A percentile compares a stretch with the other conserved stretches of the same genome.
Conservation (phyloP, 2,113 vertebrate species). For the Actenoides lindsayi region DNA sequence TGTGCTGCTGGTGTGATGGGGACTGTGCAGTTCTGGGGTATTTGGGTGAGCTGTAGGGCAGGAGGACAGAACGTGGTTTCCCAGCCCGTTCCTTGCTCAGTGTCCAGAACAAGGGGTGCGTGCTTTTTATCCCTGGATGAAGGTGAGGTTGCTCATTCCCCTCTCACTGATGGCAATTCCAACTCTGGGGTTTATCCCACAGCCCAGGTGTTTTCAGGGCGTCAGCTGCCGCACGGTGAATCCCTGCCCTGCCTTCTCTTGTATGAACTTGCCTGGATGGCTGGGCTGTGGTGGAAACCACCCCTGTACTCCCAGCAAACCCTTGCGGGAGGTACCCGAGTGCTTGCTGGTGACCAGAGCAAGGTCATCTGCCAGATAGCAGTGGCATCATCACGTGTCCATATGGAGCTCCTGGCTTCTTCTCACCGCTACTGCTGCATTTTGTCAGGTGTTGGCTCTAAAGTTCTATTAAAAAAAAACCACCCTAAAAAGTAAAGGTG, state of each 20-base stretch:
- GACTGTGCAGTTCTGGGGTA: rapidly evolving
- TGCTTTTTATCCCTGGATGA: background rate
- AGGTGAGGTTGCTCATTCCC: rapidly evolving
- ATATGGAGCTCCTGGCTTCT: rapidly evolving
- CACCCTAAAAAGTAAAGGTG: background rate
- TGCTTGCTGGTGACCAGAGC: background rate
- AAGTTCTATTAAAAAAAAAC: background rate
- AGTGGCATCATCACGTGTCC: background rate
- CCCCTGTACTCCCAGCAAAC: rapidly evolving
- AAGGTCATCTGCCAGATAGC: background rate
- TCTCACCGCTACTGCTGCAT: rapidly evolving
- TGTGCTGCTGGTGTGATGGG: background rate
- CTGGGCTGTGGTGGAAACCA: background rate
- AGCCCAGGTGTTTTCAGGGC: constrained; percentile 26
- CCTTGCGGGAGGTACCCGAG: background rate
- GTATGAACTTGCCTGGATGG: background rate
- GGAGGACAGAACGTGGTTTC: rapidly evolving
- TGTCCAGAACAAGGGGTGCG: background rate
- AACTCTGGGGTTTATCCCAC: background rate
- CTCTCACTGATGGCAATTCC: background rate
- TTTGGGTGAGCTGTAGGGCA: background rate
- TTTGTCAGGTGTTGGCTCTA: background rate
- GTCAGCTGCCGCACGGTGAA: background rate
- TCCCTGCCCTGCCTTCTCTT: constrained; percentile 16
- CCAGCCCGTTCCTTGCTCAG: rapidly evolving